Conservation (phyloP, 2,113 vertebrate species). For the Labrus mixtus region DNA sequence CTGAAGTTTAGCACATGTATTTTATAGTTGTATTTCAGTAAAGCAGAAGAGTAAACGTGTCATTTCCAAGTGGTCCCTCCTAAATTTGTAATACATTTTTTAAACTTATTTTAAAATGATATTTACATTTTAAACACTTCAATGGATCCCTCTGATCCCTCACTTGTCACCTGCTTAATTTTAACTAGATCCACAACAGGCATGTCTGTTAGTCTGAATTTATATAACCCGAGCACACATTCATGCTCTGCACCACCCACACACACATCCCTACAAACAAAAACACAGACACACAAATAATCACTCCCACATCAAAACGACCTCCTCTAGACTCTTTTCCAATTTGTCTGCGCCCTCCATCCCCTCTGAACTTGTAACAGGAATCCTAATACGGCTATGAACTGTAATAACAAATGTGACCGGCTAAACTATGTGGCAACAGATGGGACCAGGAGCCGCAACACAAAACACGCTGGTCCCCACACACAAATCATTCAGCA, state of each 20-base stretch:
- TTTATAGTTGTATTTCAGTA: too few relatives aligned
- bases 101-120: background rate
- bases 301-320: conserved; percentile 44
- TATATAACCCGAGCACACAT: conserved; percentile 23
- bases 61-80: too few relatives aligned
- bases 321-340: conserved; percentile 26
- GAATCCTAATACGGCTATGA: conserved; percentile 46
- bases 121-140: background rate
- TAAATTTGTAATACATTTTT: too few relatives aligned
- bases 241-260: conserved; percentile 9
- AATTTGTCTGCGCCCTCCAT: conserved; percentile 36
- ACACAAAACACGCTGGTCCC: conserved; percentile 83
- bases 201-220: conserved; percentile 17
- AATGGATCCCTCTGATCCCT: background rate
- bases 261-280: conserved; percentile 3
- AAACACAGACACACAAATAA: conserved; percentile 26
- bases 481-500: conserved; percentile 84
- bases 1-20: too few relatives aligned
- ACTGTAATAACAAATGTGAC: conserved; percentile 71
- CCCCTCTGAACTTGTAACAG: conserved; percentile 51
- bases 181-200: background rate
- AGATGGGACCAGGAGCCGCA: conserved; percentile 91
- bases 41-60: too few relatives aligned
- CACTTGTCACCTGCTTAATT: conserved; percentile 12
- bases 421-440: conserved; percentile 86